Conservation (phyloP, 2,888 invertebrate genomes). For the Lepidochitona cinerea region DNA sequence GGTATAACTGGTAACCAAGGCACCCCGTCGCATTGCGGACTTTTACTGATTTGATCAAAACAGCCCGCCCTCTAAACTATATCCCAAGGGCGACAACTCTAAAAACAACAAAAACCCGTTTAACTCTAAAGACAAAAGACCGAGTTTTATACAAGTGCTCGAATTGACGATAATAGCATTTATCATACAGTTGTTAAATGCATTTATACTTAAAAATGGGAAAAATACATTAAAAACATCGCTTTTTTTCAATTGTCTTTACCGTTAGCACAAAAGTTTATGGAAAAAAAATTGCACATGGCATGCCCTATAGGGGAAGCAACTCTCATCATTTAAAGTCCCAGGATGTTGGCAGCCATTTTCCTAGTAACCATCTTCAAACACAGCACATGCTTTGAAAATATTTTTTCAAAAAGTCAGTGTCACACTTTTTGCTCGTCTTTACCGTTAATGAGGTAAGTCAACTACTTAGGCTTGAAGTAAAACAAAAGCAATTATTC, state of each 20-base stretch:
- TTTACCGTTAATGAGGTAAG: not conserved
- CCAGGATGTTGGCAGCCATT: conserved; percentile 10
- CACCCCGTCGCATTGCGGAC: too few species aligned
- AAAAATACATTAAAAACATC: not conserved
- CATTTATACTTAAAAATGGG: too few species aligned
- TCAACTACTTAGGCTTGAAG: not conserved
- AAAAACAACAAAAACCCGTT: too few species aligned
- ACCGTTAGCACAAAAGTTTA: not conserved
- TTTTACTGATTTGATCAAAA: too few species aligned
- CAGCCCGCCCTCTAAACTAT: too few species aligned
- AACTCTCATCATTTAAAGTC: not conserved
- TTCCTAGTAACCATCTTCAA: not conserved
- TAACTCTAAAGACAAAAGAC: too few species aligned
- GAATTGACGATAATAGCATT: not conserved
- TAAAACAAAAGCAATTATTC: not conserved
- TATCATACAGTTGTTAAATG: too few species aligned
- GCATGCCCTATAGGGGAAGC: not conserved
- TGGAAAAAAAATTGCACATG: not conserved
- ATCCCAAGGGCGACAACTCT: too few species aligned
- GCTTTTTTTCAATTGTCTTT: not conserved
- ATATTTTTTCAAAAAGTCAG: not conserved
- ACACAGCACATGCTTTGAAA: not conserved
- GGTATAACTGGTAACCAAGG: too few species aligned
- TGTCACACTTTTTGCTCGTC: not conserved
- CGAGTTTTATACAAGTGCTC: too few species aligned